These are phyloP conservation scores for Pteruthius melanotis DNA, from an alignment of 2,113 vertebrate species.

Conservation along the genomic window DNA sequence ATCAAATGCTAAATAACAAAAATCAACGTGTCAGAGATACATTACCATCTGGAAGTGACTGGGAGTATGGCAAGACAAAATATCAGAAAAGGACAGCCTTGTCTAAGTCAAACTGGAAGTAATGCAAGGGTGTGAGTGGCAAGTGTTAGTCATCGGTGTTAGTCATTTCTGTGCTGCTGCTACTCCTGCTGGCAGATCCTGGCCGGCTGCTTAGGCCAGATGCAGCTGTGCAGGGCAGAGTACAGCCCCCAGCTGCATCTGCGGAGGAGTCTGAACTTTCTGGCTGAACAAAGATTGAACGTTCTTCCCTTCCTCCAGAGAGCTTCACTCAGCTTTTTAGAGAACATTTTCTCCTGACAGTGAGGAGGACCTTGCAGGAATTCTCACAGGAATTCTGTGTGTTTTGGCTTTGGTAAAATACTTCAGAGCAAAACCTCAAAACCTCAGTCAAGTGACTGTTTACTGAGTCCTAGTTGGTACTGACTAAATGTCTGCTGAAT, in stretches of 20 bases:
- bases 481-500: neutral
- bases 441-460: neutral
- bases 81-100: neutral
- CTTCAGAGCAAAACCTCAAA: neutral
- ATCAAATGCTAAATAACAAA: neutral
- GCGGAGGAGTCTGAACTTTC: neutral
- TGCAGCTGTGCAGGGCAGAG: neutral
- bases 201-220: neutral
- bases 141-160: neutral
- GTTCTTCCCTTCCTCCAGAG: neutral
- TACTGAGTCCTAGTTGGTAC: neutral
- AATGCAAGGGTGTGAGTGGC: neutral
- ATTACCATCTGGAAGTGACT: neutral
- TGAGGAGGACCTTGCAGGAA: neutral
- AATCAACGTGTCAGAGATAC: neutral
- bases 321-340: neutral
- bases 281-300: neutral
- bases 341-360: rapidly evolving
- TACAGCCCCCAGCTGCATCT: neutral
- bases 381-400: neutral
- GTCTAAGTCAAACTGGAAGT: neutral
- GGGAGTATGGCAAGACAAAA: neutral
- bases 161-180: neutral
- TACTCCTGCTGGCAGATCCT: neutral
- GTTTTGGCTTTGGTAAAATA: neutral